phyloP scores from a whole-genome alignment of 2,888 invertebrate genomes.

The Machimus atricapillus region DNA sequence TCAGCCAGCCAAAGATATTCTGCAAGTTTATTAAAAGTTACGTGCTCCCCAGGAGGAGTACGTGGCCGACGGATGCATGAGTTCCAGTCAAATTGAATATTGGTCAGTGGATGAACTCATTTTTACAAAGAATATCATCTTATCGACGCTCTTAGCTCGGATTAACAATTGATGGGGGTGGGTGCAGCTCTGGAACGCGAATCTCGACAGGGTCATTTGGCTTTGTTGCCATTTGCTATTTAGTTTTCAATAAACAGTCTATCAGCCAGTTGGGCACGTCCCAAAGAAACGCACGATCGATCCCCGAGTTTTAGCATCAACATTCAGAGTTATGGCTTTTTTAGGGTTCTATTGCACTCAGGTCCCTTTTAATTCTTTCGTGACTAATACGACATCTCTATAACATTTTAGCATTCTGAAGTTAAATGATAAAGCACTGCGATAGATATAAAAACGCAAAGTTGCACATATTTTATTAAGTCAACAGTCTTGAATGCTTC shows the following conservation, averaged over 20 bases:
- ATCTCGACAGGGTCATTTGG: not conserved
- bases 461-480: too few species aligned
- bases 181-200: not conserved
- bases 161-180: not conserved
- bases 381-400: not conserved
- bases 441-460: too few species aligned
- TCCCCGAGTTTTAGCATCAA: not conserved
- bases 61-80: not conserved
- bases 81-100: not conserved
- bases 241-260: not conserved
- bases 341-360: not conserved
- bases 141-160: not conserved
- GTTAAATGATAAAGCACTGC: too few species aligned
- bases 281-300: not conserved
- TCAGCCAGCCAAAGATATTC: not conserved
- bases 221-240: not conserved
- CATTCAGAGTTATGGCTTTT: not conserved
- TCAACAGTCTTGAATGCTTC: too few species aligned
- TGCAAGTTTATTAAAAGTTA: slow-evolving; percentile 1
- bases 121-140: not conserved
- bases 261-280: not conserved
- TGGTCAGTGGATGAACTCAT: not conserved
- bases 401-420: too few species aligned
- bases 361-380: not conserved
- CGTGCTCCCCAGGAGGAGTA: not conserved